A percentile compares a stretch with the other conserved stretches of the same genome.
These are phyloP conservation scores for Aphis gossypii DNA, from an alignment of 1,140 invertebrate species.

Conservation along the genomic window DNA sequence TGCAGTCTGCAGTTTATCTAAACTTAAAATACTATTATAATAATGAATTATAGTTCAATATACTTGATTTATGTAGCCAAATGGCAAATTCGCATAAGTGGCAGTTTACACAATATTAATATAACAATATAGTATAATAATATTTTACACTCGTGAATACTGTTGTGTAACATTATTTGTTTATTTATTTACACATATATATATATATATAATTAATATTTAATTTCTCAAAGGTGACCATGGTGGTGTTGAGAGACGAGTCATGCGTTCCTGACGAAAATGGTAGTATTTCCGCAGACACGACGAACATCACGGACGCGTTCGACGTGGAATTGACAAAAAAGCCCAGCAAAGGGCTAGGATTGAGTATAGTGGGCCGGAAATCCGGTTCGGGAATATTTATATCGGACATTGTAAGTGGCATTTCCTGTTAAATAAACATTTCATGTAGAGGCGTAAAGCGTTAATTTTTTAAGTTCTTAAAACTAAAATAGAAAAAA, in stretches of 20 bases:
- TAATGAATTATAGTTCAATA: not conserved
- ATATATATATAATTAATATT: not conserved
- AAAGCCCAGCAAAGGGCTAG: constrained; percentile 91
- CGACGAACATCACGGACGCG: constrained; percentile 76
- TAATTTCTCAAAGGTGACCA: constrained; percentile 71
- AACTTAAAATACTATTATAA: not conserved
- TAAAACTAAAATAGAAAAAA: not conserved
- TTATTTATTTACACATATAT: not conserved
- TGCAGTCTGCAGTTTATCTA: not conserved
- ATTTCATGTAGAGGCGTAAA: not conserved
- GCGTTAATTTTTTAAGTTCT: not conserved
- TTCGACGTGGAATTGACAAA: constrained; percentile 90
- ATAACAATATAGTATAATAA: not conserved
- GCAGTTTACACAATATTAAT: not conserved
- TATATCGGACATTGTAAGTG: constrained; percentile 89
- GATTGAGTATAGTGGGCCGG: constrained; percentile 88
- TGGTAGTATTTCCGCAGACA: constrained; percentile 66
- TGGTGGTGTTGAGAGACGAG: constrained; percentile 90
- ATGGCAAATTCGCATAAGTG: not conserved
- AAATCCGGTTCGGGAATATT: constrained; percentile 89
- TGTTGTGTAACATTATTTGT: not conserved
- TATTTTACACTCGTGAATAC: not conserved
- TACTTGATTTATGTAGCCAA: not conserved
- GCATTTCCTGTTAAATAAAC: not conserved
- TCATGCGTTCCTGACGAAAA: constrained; percentile 61